Evolutionary conservation across 2,888 invertebrate genomes (phyloP).

Genomic region (Tryphoninae sp.): DNA sequence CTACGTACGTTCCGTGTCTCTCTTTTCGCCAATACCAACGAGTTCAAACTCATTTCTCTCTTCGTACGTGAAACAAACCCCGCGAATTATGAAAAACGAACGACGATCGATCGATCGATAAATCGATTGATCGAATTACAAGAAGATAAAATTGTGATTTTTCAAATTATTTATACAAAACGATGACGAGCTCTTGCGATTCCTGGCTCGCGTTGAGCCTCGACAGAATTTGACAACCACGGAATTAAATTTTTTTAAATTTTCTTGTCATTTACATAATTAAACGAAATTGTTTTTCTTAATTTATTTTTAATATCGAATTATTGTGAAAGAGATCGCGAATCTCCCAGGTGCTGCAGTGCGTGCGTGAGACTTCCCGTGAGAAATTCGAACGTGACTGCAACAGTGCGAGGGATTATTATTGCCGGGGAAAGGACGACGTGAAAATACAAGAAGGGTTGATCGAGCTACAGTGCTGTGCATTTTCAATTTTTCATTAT

Average conservation of each 20-base stretch:
- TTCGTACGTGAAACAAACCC: no score
- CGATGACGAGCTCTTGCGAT: slow-evolving; percentile 30
- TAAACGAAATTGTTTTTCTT: neutral
- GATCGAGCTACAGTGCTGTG: slow-evolving; percentile 45
- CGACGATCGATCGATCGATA: neutral
- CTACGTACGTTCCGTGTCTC: slow-evolving; percentile 41
- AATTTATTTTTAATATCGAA: slow-evolving; percentile 1
- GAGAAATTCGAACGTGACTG: slow-evolving; percentile 64
- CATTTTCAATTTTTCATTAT: neutral
- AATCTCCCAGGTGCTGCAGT: slow-evolving; percentile 58
- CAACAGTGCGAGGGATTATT: slow-evolving; percentile 45
- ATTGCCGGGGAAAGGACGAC: slow-evolving; percentile 30
- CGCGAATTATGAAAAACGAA: neutral
- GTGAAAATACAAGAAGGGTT: slow-evolving; percentile 25
- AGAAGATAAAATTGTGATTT: neutral
- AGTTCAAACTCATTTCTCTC: no score
- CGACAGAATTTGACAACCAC: neutral
- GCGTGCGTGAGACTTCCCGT: slow-evolving; percentile 52
- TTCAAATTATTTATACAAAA: neutral
- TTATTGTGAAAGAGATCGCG: slow-evolving; percentile 27
- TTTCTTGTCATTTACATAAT: neutral
- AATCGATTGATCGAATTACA: neutral
- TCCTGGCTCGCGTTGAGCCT: slow-evolving; percentile 33
- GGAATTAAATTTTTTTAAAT: neutral
- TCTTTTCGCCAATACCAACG: neutral